Evolutionary conservation across 1,140 invertebrate genomes (phyloP).

Genomic region (Acyrthosiphon pisum): DNA sequence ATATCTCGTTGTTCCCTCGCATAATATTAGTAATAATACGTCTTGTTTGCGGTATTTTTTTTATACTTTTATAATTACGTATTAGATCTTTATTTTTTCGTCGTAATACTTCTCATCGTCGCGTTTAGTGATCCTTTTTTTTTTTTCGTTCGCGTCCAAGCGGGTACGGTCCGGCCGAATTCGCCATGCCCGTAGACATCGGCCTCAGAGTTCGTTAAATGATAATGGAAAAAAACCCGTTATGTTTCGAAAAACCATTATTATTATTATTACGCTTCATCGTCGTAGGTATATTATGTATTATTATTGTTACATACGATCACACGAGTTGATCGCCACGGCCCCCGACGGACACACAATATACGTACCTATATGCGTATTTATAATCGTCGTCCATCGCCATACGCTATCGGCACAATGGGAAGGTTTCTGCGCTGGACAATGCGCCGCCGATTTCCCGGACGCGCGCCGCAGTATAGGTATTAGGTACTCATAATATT

Average conservation of each 20-base stretch:
- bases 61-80: not conserved
- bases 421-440: conserved; percentile 26
- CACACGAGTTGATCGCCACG: conserved; percentile 16
- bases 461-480: not conserved
- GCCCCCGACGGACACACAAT: not conserved
- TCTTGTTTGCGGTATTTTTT: not conserved
- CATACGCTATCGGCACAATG: not conserved
- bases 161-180: not conserved
- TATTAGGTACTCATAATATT: not conserved
- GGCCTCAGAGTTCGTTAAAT: not conserved
- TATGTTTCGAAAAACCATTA: conserved; percentile 47
- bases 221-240: conserved; percentile 40
- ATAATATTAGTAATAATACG: not conserved
- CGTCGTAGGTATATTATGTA: not conserved
- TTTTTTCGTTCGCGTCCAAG: not conserved
- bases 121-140: not conserved
- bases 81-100: not conserved
- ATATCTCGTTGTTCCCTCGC: not conserved
- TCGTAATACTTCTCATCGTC: not conserved
- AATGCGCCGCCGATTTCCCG: conserved; percentile 22
- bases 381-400: conserved; percentile 4
- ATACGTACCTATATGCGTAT: not conserved
- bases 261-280: not conserved
- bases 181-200: conserved; percentile 37
- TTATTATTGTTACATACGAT: conserved; percentile 46